Percentiles rank a stretch among this genome's conserved stretches.
Evolutionary conservation across 2,113 vertebrate genomes (phyloP).

Genomic region (Xiphorhynchus elegans): DNA sequence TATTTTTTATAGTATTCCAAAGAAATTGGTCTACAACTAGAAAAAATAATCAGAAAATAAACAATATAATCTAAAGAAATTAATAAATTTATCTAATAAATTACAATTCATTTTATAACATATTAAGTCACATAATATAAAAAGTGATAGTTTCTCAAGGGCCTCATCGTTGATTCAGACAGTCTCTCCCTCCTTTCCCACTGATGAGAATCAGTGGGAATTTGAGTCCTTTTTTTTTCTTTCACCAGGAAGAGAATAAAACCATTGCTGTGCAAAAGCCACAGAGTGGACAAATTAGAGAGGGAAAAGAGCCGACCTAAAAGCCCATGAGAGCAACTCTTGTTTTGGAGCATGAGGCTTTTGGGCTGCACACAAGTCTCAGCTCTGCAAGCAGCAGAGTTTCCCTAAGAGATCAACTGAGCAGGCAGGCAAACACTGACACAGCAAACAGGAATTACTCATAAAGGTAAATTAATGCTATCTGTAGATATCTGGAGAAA

Average conservation of each 20-base stretch:
- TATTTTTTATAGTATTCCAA: background rate
- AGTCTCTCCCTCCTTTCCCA: background rate
- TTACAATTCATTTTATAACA: background rate
- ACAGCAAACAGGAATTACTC: background rate
- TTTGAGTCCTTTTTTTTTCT: background rate
- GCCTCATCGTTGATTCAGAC: background rate
- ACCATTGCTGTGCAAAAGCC: background rate
- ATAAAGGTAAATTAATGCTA: background rate
- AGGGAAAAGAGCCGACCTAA: background rate
- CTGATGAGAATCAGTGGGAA: background rate
- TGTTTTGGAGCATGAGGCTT: accelerated
- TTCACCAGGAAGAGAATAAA: background rate
- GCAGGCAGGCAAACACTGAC: accelerated
- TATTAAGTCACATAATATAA: background rate
- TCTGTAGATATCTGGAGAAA: background rate
- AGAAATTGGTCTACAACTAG: background rate
- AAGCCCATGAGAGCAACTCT: background rate
- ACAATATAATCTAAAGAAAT: background rate
- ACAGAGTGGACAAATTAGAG: background rate
- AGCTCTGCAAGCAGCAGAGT: background rate
- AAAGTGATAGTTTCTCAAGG: background rate
- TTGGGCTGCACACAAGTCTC: background rate
- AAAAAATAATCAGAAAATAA: background rate
- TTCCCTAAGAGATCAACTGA: background rate
- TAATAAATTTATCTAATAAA: background rate